A percentile compares a stretch with the other conserved stretches of the same genome.
Conservation (phyloP, 2,888 invertebrate species). For the Ophion ventricosus region DNA sequence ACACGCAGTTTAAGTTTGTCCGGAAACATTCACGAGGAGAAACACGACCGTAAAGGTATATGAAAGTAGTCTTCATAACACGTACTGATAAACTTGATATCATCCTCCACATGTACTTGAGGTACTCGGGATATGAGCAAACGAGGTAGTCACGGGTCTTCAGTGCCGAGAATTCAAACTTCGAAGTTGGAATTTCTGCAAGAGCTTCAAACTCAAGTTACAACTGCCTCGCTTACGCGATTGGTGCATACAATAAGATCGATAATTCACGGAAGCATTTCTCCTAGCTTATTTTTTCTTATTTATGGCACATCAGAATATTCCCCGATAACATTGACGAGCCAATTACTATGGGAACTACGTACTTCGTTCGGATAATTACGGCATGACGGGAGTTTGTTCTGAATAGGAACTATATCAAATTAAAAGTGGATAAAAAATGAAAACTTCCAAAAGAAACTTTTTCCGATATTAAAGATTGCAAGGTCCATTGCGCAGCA, state of each 20-base stretch:
- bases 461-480: constrained; percentile 7
- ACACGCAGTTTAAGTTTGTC: constrained; percentile 70
- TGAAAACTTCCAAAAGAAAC: neutral
- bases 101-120: constrained; percentile 1
- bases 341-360: neutral
- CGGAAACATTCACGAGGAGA: constrained; percentile 41
- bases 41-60: neutral
- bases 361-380: neutral
- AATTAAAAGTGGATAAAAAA: neutral
- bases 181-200: constrained; percentile 8
- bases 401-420: neutral
- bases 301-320: neutral
- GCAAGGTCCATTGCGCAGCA: neutral
- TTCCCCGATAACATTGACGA: neutral
- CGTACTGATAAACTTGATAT: constrained; percentile 7
- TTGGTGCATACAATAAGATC: constrained; percentile 1
- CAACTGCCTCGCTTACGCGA: neutral
- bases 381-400: neutral
- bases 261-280: neutral
- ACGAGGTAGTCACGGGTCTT: constrained; percentile 19
- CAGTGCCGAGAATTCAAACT: constrained; percentile 5
- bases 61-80: constrained; percentile 3
- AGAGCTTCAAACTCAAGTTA: constrained; percentile 21
- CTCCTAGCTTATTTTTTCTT: neutral
- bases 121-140: constrained; percentile 20